Conservation (phyloP, 2,797 vertebrate genomes). For the Phataginus tetradactyla region DNA sequence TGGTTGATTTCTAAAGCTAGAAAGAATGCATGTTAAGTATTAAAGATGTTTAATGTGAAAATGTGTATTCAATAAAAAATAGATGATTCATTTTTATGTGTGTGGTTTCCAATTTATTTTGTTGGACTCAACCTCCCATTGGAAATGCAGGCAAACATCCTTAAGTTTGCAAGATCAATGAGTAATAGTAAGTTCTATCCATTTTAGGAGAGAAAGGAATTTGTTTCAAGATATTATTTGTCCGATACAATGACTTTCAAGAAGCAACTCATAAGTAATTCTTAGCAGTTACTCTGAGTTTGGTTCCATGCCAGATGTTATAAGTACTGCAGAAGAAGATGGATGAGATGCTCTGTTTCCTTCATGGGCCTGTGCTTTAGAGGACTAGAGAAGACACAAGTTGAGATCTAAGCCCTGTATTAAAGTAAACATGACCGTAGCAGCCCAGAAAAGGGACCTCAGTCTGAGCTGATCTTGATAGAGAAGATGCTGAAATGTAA, state of each 20-base stretch:
- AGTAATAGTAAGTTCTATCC: constrained; percentile 9
- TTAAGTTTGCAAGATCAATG: constrained; percentile 52
- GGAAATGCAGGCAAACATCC: constrained; percentile 21
- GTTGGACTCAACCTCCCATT: background rate
- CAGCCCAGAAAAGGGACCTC: background rate
- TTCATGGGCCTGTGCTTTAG: background rate
- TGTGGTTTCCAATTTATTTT: constrained; percentile 64
- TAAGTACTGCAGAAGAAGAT: background rate
- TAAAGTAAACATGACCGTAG: background rate
- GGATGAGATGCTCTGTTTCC: background rate
- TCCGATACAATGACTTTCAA: constrained; percentile 13
- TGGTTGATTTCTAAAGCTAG: constrained; percentile 64
- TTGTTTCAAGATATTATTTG: constrained; percentile 35
- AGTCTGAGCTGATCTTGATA: background rate
- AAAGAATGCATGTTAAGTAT: constrained; percentile 57
- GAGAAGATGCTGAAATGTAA: background rate
- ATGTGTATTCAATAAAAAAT: constrained; percentile 67
- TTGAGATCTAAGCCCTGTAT: background rate
- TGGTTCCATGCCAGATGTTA: background rate
- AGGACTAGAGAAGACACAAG: background rate
- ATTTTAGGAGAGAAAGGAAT: constrained; percentile 24
- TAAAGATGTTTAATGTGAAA: constrained; percentile 66
- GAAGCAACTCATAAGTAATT: constrained; percentile 12
- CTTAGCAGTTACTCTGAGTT: background rate
- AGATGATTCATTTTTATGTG: constrained; percentile 56